phyloP scores from a whole-genome alignment of 1,140 invertebrate genomes.

The Ips nitidus region DNA sequence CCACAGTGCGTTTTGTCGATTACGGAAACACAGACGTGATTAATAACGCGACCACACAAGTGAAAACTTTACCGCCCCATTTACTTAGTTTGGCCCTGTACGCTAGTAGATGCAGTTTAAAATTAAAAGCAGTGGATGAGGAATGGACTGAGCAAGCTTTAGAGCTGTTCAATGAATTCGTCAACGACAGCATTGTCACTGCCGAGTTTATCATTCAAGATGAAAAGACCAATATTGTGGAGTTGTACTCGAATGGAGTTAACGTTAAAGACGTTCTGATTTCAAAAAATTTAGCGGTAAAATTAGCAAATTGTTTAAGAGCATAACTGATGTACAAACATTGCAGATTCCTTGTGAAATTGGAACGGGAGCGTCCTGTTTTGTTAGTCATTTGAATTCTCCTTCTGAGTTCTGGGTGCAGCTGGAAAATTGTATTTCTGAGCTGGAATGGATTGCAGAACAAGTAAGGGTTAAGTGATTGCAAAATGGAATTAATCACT shows the following conservation, averaged over 20 bases:
- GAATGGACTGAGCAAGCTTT: constrained; percentile 68
- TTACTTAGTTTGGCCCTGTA: constrained; percentile 51
- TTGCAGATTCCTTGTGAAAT: constrained; percentile 35
- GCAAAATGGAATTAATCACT: no score
- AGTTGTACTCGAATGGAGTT: constrained; percentile 61
- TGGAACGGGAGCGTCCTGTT: constrained; percentile 56
- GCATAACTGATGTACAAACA: neutral
- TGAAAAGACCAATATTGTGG: constrained; percentile 62
- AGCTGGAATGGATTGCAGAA: constrained; percentile 63
- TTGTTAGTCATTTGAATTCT: constrained; percentile 67
- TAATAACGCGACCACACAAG: constrained; percentile 55
- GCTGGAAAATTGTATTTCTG: constrained; percentile 61
- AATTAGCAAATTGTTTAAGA: constrained; percentile 37
- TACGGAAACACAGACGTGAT: constrained; percentile 78
- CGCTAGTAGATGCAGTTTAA: constrained; percentile 64
- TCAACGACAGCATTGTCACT: constrained; percentile 50
- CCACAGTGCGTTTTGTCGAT: constrained; percentile 78
- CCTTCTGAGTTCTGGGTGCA: constrained; percentile 73
- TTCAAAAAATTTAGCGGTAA: constrained; percentile 53
- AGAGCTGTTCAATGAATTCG: constrained; percentile 59
- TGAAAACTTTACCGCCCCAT: constrained; percentile 61
- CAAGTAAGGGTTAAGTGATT: constrained; percentile 50
- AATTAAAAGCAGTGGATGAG: constrained; percentile 62
- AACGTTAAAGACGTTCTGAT: constrained; percentile 64
- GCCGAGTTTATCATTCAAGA: constrained; percentile 62